phyloP scores from a whole-genome alignment of 2,888 invertebrate genomes.

The Cantharis flavilabris region DNA sequence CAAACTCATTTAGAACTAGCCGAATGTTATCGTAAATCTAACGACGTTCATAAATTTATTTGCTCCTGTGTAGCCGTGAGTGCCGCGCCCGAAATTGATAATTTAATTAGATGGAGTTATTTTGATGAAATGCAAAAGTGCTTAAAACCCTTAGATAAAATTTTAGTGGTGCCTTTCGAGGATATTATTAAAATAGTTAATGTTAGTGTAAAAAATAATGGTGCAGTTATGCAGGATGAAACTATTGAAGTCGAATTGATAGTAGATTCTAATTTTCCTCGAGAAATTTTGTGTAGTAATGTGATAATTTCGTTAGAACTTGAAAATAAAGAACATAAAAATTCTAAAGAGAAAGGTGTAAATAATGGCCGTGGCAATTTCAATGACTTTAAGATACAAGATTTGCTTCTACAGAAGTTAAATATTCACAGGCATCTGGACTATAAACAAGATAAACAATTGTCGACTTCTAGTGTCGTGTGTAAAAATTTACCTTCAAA shows the following conservation, averaged over 20 bases:
- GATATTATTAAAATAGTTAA: conserved; percentile 58
- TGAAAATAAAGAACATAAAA: conserved; percentile 42
- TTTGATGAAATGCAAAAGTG: conserved; percentile 80
- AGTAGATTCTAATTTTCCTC: conserved; percentile 65
- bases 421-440: conserved; percentile 73
- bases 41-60: conserved; percentile 71
- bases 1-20: conserved; percentile 84
- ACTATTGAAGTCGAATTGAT: conserved; percentile 61
- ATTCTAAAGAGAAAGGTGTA: conserved; percentile 41
- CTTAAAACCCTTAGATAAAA: conserved; percentile 45
- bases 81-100: conserved; percentile 74
- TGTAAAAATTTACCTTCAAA: conserved; percentile 67
- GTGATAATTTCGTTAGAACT: conserved; percentile 63
- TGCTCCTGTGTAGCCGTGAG: conserved; percentile 73
- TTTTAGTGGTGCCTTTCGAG: conserved; percentile 52
- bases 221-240: conserved; percentile 62
- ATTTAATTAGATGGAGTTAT: conserved; percentile 64
- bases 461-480: conserved; percentile 75
- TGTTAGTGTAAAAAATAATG: conserved; percentile 45
- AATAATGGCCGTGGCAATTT: conserved; percentile 60
- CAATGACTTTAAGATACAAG: conserved; percentile 64
- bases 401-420: conserved; percentile 63
- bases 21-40: conserved; percentile 80
- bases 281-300: conserved; percentile 67
- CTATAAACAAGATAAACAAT: conserved; percentile 80